Evolutionary conservation across 1,140 invertebrate genomes (phyloP), one percentile per base, ranked within the genome.

Genomic region (Ericerus pela): DNA sequence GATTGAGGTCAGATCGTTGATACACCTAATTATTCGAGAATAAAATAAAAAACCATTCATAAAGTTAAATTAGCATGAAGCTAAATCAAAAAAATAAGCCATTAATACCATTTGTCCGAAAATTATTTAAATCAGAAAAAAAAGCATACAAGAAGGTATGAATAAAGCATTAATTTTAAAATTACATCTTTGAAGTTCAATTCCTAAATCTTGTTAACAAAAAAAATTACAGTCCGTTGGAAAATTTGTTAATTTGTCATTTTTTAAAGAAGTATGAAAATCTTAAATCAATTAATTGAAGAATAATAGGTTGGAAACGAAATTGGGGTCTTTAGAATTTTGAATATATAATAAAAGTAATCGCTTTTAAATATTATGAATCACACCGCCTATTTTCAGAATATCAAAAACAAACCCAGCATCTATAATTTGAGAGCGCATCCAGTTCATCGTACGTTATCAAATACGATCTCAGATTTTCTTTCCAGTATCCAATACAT

Each of bases 401-500:
- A n/a, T n/a, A n/a, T n/a, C n/a, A n/a, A 67, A 16, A 24, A 47
- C 41, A 64, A 64, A 80, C 92, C 94, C 94, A 98, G 68, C 94
- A 98, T 62, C 92, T 79, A 69, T 96, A 98, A 69, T 84, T 90
- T 14, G 90, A 95, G 62, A 91, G 88, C 0, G 94, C 86, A 76
- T 98, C 94, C 59, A 96, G 73, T 66, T 93, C 89, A 69, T 97
- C 93, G 68, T 89, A 96, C 0, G 95, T 98, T 58, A 97, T 90
- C 1, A 98, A 70, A 72, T 96, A 97, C 0, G 93, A 97, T 69
- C 89, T 93, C 0, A 96, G 75, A 77, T 97, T 96, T 68, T 98
- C 95, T 69, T 96, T 95, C 88, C 91, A 97, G 69, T 81, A 97
- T 1, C 93, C 95, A 63, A 97, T 93, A 69, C 95, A 98, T 66